A percentile compares a stretch with the other conserved stretches of the same genome.
Conservation (phyloP, 2,888 invertebrate genomes). For the Pantelozetes paolii region DNA sequence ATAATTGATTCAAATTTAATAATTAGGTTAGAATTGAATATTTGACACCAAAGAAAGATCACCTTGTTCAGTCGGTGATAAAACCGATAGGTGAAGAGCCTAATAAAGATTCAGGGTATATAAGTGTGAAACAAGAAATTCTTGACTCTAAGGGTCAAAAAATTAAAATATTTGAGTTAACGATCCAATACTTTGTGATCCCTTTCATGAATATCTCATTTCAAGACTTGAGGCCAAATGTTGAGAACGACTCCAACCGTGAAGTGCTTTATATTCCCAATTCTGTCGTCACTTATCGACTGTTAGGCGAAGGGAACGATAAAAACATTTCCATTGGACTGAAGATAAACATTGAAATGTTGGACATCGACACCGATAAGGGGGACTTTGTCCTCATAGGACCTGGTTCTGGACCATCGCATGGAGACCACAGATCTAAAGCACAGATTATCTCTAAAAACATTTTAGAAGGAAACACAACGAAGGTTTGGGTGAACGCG, state of each 20-base stretch:
- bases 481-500: conserved; percentile 21
- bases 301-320: background rate
- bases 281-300: conserved; percentile 18
- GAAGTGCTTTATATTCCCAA: conserved; percentile 16
- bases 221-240: background rate
- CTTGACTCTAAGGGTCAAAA: background rate
- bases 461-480: background rate
- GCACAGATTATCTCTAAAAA: conserved; percentile 30
- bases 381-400: conserved; percentile 35
- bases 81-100: no score
- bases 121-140: background rate
- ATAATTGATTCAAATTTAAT: no score
- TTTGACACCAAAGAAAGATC: no score
- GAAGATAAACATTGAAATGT: background rate
- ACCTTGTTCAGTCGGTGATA: no score
- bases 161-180: background rate
- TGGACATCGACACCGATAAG: conserved; percentile 29
- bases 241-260: background rate
- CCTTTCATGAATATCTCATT: background rate
- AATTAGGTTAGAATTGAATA: background rate
- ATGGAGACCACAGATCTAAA: conserved; percentile 21
- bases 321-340: background rate
- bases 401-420: conserved; percentile 9
- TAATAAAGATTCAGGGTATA: no score
- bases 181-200: background rate